phyloP scores from a whole-genome alignment of 2,113 vertebrate species.

The Cathartes aura region DNA sequence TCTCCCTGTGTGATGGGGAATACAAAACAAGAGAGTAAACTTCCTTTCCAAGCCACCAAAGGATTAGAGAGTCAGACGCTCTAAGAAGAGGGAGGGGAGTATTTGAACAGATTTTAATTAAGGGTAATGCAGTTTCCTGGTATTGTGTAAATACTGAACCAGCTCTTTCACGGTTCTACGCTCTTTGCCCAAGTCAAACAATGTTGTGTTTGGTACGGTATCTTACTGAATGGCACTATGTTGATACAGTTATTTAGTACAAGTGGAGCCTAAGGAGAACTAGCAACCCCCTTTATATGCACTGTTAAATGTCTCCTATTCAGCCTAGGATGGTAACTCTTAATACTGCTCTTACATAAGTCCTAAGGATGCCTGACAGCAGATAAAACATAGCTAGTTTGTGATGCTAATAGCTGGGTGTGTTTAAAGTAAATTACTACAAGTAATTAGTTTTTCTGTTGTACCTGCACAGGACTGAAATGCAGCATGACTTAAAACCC shows the following conservation, averaged over 20 bases:
- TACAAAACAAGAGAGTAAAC: neutral
- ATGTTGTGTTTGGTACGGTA: neutral
- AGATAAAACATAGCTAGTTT: neutral
- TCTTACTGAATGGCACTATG: neutral
- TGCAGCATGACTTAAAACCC: neutral
- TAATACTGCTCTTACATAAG: neutral
- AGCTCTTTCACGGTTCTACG: neutral
- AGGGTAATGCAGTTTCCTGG: neutral
- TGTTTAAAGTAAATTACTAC: neutral
- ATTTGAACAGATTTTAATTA: neutral
- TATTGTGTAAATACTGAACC: neutral
- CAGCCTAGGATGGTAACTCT: neutral
- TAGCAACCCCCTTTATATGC: neutral
- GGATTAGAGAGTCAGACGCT: neutral
- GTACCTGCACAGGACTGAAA: neutral
- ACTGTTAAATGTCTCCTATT: neutral
- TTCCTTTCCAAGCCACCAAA: neutral
- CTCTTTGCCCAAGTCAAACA: neutral
- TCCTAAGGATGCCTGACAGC: neutral
- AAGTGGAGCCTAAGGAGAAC: neutral
- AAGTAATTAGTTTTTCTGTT: conserved; percentile 31
- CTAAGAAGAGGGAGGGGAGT: neutral
- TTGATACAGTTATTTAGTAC: neutral
- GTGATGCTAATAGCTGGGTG: neutral
- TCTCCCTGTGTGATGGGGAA: neutral